Base-by-base conservation (phyloP, 2,113 vertebrate genomes). In the Grus americana region DNA sequence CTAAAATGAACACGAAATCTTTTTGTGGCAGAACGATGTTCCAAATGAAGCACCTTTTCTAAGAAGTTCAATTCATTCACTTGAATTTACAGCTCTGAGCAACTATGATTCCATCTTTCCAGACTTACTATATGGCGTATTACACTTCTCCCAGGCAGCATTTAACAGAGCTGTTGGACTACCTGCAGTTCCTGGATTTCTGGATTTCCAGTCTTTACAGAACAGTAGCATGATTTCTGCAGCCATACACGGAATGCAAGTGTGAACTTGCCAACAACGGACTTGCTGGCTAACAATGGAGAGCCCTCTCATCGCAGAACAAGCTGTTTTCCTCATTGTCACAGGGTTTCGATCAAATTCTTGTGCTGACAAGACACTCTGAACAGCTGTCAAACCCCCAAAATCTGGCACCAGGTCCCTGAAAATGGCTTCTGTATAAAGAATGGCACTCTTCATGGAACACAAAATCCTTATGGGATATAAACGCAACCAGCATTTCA, bases 341-440 rank as follows among this genome's bases (percentile, higher is more conserved):
- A 96, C 81, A 54, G 74, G 62, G 61, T 95, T 97, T 97, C 32
- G 1, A 93, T 36, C 34, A 82, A 62, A 85, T 94, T 96, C 93
- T 95, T 87, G 78, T 85, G 95, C 91, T 95, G 92, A 95, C 73
- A 79, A 94, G 93, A 44, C 49, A 59, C 52, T 83, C 42, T 71
- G 66, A 95, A 34, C 47, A 80, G 36, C 55, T 22, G 5, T 83
- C 36, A 61, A 54, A 88, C 34, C 30, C 44, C 57, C 24, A 11
- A 74, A 93, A 87, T 38, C 54, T 1, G 0, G 30, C 38, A 58
- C 23, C 10, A 54, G 57, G 34, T 61, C 74, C 46, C 42, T 61
- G 52, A 54, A 79, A 79, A 81, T 2, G 12, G 42, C 54, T 75
- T 61, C 74, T 58, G 19, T 38, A 27, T 34, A 2, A 87, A 85